Conservation (phyloP, 2,888 invertebrate species). For the Dryomyza anilis region DNA sequence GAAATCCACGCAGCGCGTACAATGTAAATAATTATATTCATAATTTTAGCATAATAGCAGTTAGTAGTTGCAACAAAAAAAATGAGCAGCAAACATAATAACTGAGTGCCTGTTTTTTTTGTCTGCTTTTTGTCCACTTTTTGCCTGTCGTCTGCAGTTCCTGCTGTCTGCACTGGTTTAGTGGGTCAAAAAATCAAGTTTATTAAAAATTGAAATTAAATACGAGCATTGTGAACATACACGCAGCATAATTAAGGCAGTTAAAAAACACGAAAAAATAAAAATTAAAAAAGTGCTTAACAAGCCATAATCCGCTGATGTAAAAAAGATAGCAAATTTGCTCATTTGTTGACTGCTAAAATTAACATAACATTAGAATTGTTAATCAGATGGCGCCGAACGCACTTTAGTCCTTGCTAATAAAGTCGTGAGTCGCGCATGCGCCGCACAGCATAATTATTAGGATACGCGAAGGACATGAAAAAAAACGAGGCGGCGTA, state of each 20-base stretch:
- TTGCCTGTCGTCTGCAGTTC: no score
- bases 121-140: no score
- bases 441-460: constrained; percentile 51
- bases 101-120: no score
- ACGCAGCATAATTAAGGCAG: constrained; percentile 49
- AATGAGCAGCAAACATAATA: constrained; percentile 34
- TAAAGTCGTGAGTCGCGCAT: constrained; percentile 43
- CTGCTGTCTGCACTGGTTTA: constrained; percentile 51
- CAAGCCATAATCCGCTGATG: background rate
- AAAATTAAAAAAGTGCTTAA: background rate
- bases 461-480: constrained; percentile 43
- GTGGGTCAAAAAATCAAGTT: constrained; percentile 56
- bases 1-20: constrained; percentile 22
- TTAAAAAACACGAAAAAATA: constrained; percentile 4
- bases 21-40: constrained; percentile 31
- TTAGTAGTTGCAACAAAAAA: constrained; percentile 21
- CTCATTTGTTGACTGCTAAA: no score
- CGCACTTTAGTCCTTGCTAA: constrained; percentile 25
- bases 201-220: constrained; percentile 54
- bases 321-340: background rate
- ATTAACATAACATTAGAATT: constrained; percentile 60
- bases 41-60: constrained; percentile 25
- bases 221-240: constrained; percentile 39
- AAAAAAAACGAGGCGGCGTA: background rate
- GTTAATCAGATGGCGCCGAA: constrained; percentile 55